Evolutionary conservation across 30 jellyfish, hydroid and myxozoan genomes (phyloP).

Genomic region (Cassiopea xamachana): DNA sequence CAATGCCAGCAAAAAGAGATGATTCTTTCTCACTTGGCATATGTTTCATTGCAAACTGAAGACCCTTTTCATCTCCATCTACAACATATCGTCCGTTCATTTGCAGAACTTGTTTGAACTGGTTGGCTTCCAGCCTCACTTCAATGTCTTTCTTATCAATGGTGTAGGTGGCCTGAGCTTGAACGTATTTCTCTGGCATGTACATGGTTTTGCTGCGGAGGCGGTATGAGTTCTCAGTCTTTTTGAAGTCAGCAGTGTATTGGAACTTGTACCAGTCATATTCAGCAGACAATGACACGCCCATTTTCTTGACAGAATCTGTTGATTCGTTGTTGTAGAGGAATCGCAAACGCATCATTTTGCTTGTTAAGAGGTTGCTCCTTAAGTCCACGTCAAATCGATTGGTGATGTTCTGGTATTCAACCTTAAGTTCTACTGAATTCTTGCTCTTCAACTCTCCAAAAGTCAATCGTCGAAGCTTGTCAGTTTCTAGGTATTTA

Average conservation of each 20-base stretch:
- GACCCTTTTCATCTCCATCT: slow-evolving; percentile 67
- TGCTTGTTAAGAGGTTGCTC: slow-evolving; percentile 82
- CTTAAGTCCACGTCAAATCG: slow-evolving; percentile 69
- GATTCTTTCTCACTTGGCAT: slow-evolving; percentile 62
- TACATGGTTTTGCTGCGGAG: slow-evolving; percentile 82
- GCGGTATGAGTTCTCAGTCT: slow-evolving; percentile 61
- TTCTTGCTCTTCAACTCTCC: slow-evolving; percentile 79
- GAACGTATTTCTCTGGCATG: slow-evolving; percentile 83
- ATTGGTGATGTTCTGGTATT: slow-evolving; percentile 81
- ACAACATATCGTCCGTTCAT: slow-evolving; percentile 76
- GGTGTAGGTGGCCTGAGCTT: slow-evolving; percentile 77
- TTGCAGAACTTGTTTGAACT: slow-evolving; percentile 74
- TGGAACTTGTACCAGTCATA: slow-evolving; percentile 96
- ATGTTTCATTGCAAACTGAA: slow-evolving; percentile 82
- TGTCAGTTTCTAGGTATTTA: slow-evolving; percentile 74
- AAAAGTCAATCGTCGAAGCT: slow-evolving; percentile 50
- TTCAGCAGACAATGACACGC: slow-evolving; percentile 69
- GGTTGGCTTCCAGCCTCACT: slow-evolving; percentile 85
- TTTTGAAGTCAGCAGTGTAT: slow-evolving; percentile 74
- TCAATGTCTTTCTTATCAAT: slow-evolving; percentile 65
- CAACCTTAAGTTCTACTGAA: slow-evolving; percentile 69
- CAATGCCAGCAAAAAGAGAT: slow-evolving; percentile 77
- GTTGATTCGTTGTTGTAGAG: slow-evolving; percentile 65
- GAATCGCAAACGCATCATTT: slow-evolving; percentile 60
- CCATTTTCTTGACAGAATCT: slow-evolving; percentile 52